phyloP scores from a whole-genome alignment of 2,888 invertebrate genomes.

The Tuta absoluta region DNA sequence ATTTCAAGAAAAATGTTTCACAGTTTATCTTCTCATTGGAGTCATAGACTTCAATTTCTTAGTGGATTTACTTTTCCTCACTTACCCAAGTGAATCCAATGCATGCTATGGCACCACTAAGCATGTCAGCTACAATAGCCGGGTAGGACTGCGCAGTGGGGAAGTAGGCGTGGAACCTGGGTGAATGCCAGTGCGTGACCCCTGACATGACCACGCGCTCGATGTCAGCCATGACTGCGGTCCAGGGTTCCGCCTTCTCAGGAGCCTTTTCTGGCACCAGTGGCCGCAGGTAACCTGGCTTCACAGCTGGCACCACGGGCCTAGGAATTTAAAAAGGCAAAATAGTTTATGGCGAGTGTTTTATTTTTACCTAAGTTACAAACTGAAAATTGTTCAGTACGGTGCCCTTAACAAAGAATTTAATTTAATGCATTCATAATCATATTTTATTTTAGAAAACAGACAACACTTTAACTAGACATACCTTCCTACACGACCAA shows the following conservation, averaged over 20 bases:
- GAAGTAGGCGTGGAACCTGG: conserved; percentile 97
- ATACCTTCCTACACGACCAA: too few relatives aligned
- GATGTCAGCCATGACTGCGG: conserved; percentile 94
- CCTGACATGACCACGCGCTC: conserved; percentile 99
- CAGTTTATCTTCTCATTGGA: too few relatives aligned
- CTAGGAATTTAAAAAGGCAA: conserved; percentile 64
- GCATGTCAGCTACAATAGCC: conserved; percentile 96
- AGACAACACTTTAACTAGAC: too few relatives aligned
- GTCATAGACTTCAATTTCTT: too few relatives aligned
- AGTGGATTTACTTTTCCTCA: neutral
- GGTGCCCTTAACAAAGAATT: too few relatives aligned
- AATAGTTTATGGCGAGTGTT: neutral
- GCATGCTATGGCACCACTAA: conserved; percentile 96
- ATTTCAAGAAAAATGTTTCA: too few relatives aligned
- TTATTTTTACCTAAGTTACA: too few relatives aligned
- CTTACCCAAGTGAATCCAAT: conserved; percentile 98
- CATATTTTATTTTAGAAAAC: too few relatives aligned
- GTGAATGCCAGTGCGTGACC: conserved; percentile 98
- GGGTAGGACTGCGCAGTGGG: conserved; percentile 97
- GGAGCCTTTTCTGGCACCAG: conserved; percentile 94
- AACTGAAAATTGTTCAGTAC: too few relatives aligned
- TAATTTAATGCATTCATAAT: too few relatives aligned
- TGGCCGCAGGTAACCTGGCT: conserved; percentile 95
- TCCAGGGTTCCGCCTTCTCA: conserved; percentile 91
- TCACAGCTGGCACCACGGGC: conserved; percentile 93